Base-by-base conservation (phyloP, 2,888 invertebrate genomes). In the Argynnis bischoffii region DNA sequence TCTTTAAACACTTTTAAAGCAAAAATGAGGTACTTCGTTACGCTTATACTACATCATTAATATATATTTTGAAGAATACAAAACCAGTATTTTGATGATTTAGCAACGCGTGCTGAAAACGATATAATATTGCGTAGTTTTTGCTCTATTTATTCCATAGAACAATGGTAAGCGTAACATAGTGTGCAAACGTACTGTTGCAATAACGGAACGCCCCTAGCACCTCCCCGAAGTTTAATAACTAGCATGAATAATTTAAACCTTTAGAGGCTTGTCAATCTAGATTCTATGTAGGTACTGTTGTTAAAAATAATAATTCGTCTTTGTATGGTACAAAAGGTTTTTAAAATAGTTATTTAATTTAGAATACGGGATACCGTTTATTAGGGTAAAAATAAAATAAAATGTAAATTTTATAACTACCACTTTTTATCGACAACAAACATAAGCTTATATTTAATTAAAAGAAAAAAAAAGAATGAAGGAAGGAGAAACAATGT, bases 121-220 rank as follows among this genome's bases (percentile, higher is more conserved):
- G 26, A 26, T 26, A 26, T 26, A 26, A 35, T 59, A 35, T 63
- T 54, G 66, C 63, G 69, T 69, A 56, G 64, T 68, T 70, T 67
- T 68, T 70, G 68, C 70, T 71, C 70, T 71, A 69, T 71, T 66
- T 59, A 68, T 63, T 35, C 31, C 64, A 54, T 64, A 47, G 64
- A 64, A 71, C 71, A 71, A 71, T 71, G 61, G 71, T 53, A 66
- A 61, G 64, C 69, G 66, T 69, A 66, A 66, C 60, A 60, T 63
- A 55, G 65, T 66, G 51, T 50, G 55, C 51, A 57, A 70, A 57
- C 63, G 60, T 64, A 67, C 73, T 77, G 75, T 75, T 75, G 76
- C 72, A 76, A 74, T 81, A 81, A 79, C 79, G 79, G 79, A 78
- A 78, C 77, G 73, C 74, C 67, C 66, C 72, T 63, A 53, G 46